Evolutionary conservation across 2,888 invertebrate genomes (phyloP).

Genomic region (Aspidiotus rigidus): DNA sequence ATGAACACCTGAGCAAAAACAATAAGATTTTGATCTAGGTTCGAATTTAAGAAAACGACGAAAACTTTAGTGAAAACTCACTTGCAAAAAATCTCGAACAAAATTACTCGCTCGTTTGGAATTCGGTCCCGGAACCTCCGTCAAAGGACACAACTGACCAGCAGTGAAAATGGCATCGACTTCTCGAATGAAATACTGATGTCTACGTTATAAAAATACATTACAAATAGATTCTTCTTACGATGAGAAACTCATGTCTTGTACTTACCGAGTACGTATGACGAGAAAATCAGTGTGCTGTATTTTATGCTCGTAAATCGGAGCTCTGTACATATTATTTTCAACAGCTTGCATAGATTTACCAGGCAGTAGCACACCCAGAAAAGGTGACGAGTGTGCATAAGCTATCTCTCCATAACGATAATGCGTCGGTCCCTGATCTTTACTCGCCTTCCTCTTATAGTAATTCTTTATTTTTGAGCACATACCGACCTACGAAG

Average conservation of each 20-base stretch:
- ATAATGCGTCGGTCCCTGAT: conserved; percentile 69
- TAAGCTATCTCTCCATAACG: conserved; percentile 90
- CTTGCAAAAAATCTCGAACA: conserved; percentile 92
- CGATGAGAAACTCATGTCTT: not conserved
- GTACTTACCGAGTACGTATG: conserved; percentile 68
- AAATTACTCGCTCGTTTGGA: conserved; percentile 97
- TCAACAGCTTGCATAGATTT: conserved; percentile 89
- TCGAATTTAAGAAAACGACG: too few species aligned
- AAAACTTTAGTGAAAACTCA: conserved; percentile 40
- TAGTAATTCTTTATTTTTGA: conserved; percentile 98
- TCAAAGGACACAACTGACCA: conserved; percentile 92
- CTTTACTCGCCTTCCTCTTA: conserved; percentile 89
- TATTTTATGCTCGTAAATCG: conserved; percentile 80
- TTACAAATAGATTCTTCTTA: not conserved
- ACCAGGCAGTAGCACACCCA: conserved; percentile 88
- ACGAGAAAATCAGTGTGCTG: conserved; percentile 78
- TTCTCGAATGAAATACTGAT: conserved; percentile 82
- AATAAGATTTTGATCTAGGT: not conserved
- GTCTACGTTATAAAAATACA: conserved; percentile 45
- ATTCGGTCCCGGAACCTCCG: conserved; percentile 98
- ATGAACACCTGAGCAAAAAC: conserved; percentile 86
- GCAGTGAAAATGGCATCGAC: conserved; percentile 81
- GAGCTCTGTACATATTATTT: conserved; percentile 94
- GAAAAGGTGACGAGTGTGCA: conserved; percentile 93
- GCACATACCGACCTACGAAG: conserved; percentile 79